Evolutionary conservation across 1,140 invertebrate genomes (phyloP).

Genomic region (Eubasilissa regina): DNA sequence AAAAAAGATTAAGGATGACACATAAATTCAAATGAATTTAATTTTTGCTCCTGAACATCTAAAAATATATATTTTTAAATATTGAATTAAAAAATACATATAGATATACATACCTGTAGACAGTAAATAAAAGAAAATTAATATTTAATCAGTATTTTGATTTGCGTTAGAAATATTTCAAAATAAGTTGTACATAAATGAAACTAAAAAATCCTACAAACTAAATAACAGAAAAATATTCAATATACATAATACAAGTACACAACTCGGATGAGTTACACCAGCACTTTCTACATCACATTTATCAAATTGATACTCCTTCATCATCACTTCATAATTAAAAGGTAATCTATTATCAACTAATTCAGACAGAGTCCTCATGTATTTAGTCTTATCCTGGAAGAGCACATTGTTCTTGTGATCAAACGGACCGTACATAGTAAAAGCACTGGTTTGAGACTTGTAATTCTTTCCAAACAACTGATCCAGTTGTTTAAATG

Average conservation of each 20-base stretch:
- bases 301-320: slow-evolving; percentile 46
- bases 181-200: background rate
- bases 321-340: slow-evolving; percentile 52
- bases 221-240: slow-evolving; percentile 9
- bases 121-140: no score
- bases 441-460: slow-evolving; percentile 75
- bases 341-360: slow-evolving; percentile 43
- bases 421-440: slow-evolving; percentile 79
- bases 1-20: no score
- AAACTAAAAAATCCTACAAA: slow-evolving; percentile 16
- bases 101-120: no score
- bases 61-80: no score
- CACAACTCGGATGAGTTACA: background rate
- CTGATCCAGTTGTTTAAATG: slow-evolving; percentile 78
- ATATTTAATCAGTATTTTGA: no score
- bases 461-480: slow-evolving; percentile 78
- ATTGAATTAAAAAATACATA: no score
- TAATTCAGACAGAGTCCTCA: slow-evolving; percentile 63
- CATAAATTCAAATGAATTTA: no score
- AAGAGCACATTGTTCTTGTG: slow-evolving; percentile 77
- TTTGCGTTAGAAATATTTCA: no score
- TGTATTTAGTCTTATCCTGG: slow-evolving; percentile 75
- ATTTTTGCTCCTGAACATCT: no score
- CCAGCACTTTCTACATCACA: slow-evolving; percentile 25
- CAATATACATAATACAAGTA: background rate